Conservation (phyloP, 2,113 vertebrate genomes). For the Corydoras maculifer region DNA sequence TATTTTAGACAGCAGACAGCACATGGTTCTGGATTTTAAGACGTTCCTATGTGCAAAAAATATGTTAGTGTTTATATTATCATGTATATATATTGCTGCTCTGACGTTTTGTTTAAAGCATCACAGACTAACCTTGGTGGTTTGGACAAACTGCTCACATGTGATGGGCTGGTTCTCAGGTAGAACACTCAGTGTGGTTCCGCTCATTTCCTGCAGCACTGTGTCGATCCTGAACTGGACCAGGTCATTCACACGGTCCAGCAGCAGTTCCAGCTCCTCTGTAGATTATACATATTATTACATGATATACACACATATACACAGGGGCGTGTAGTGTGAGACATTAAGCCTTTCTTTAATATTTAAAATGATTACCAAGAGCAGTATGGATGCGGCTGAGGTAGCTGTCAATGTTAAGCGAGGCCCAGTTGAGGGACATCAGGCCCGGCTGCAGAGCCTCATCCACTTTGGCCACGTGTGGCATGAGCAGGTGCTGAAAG, state of each 20-base stretch:
- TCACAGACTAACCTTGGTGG: constrained; percentile 54
- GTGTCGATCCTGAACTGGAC: constrained; percentile 82
- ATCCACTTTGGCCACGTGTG: constrained; percentile 75
- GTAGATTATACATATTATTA: constrained; percentile 7
- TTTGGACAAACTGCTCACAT: constrained; percentile 82
- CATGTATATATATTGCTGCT: neutral
- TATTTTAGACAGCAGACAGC: too few species aligned
- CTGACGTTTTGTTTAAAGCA: neutral
- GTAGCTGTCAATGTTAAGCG: constrained; percentile 81
- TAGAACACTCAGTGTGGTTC: constrained; percentile 67
- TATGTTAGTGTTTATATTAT: too few species aligned
- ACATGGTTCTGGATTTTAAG: too few species aligned
- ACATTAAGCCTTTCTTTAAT: too few species aligned
- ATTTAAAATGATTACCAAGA: constrained; percentile 65
- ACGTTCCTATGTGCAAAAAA: too few species aligned
- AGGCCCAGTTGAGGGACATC: constrained; percentile 79
- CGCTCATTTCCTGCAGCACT: constrained; percentile 79
- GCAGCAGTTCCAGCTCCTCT: constrained; percentile 76
- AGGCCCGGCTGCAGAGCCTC: constrained; percentile 79
- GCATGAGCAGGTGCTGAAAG: constrained; percentile 69
- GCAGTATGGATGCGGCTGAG: constrained; percentile 65
- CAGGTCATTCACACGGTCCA: constrained; percentile 78
- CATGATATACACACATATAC: neutral
- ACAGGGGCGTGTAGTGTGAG: too few species aligned
- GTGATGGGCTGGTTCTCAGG: constrained; percentile 76